Conservation (phyloP, 2,797 vertebrate genomes). For the Phalloptychus januarius region DNA sequence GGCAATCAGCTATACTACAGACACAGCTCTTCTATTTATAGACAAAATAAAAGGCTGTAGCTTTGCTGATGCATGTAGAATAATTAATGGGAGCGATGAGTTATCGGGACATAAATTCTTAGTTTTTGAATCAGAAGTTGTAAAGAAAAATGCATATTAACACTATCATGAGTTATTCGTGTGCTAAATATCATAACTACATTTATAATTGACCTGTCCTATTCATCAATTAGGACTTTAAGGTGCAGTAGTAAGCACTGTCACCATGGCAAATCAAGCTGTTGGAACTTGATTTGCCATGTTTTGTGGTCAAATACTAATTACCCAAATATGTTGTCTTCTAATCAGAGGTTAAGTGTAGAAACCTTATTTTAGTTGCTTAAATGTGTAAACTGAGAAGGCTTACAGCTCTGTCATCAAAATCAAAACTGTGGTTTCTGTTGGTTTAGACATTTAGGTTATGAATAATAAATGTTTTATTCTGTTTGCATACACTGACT, state of each 20-base stretch:
- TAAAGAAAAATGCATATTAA: constrained; percentile 20
- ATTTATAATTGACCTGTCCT: constrained; percentile 21
- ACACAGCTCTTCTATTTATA: constrained; percentile 60
- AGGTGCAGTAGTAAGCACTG: constrained; percentile 18
- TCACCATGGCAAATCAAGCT: too few species aligned
- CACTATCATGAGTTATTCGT: constrained; percentile 44
- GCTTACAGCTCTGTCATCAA: neutral
- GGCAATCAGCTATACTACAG: constrained; percentile 21
- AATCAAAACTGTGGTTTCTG: neutral
- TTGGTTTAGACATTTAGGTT: neutral
- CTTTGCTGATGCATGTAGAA: constrained; percentile 46
- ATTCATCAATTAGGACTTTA: constrained; percentile 34
- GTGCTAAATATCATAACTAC: constrained; percentile 22
- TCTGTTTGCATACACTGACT: neutral
- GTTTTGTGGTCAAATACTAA: neutral
- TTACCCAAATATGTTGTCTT: neutral
- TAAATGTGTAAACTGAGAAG: neutral
- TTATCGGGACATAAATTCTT: constrained; percentile 2
- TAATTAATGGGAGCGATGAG: constrained; percentile 30
- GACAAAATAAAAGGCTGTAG: constrained; percentile 41
- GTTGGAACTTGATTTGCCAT: neutral
- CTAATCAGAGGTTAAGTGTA: neutral
- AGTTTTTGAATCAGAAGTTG: neutral
- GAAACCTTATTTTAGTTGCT: neutral
- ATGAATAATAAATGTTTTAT: neutral